Base-by-base conservation (phyloP, 2,888 invertebrate species). In the Teleiodes luculella region DNA sequence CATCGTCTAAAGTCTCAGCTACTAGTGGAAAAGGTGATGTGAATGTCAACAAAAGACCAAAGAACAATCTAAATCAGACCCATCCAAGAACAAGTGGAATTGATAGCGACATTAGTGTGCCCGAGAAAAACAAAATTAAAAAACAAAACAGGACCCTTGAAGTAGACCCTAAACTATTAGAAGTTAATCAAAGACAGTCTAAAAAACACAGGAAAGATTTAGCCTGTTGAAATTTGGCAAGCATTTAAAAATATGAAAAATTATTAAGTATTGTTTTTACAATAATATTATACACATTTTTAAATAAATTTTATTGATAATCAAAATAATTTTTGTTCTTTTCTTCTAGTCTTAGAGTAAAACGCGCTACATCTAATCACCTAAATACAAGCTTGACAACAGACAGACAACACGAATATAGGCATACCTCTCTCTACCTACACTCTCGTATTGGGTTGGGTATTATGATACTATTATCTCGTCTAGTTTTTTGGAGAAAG, bases 131-230 rank as follows among this genome's bases (percentile, higher is more conserved):
- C 14, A 85, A 78, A 70, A 65, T 31, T 49, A 83, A 74, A 64
- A 69, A 71, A 57, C 76, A 74, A 56, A 78, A 65, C 53, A 83
- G 73, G 73, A 54, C 57, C 57, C 51, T 61, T 41, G 74, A 81
- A 37, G 36, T 64, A 51, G 78, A 81, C 30, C 56, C 60, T 14
- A 79, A 74, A 61, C 70, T 66, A 52, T 52, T 64, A 20, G 81
- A 80, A 16, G 45, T 62, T 57, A 69, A 60, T 53, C 56, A 67
- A 45, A 79, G 70, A 62, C 65, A 64, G 53, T 58, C 62, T 45
- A 86, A 84, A 68, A 86, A 81, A 65, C 72, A 74, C 48, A 86
- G 78, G 72, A 77, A 72, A 61, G 75, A 78, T 63, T 61, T 62
- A 57, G 28, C 31, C 16, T 7, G 14, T 16, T 46, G 16, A 46